These are phyloP conservation scores for Lepidurus arcticus DNA, from an alignment of 1,140 invertebrate genomes.

Conservation along the genomic window DNA sequence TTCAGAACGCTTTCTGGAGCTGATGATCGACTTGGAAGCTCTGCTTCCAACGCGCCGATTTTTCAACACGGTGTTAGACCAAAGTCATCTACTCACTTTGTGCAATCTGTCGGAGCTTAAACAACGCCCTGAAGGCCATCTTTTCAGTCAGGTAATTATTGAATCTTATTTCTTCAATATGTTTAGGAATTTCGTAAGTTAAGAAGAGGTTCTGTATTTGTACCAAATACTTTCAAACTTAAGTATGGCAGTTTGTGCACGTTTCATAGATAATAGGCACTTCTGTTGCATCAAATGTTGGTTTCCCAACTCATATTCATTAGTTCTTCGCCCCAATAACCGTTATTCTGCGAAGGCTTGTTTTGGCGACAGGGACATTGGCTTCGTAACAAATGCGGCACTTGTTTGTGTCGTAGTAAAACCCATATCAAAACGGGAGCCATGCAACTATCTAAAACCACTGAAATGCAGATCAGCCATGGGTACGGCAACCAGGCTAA, in stretches of 20 bases:
- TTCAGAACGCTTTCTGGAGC: conserved; percentile 91
- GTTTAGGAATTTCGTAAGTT: background rate
- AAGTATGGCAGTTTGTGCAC: background rate
- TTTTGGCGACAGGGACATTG: background rate
- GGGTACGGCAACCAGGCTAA: conserved; percentile 24
- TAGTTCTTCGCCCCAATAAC: background rate
- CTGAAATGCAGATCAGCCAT: conserved; percentile 23
- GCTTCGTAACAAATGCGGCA: background rate
- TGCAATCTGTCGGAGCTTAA: conserved; percentile 74
- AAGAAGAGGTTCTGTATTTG: conserved; percentile 28
- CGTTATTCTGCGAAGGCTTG: background rate
- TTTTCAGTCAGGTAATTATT: conserved; percentile 80
- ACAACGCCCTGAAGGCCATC: conserved; percentile 72
- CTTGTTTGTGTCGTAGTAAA: background rate
- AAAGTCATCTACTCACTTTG: conserved; percentile 85
- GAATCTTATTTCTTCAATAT: background rate
- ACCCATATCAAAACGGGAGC: background rate
- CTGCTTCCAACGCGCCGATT: conserved; percentile 90
- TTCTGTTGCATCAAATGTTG: background rate
- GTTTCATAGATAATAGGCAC: background rate
- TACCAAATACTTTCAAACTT: conserved; percentile 10
- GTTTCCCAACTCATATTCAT: background rate
- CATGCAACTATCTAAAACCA: background rate
- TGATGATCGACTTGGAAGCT: conserved; percentile 94
- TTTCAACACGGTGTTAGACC: conserved; percentile 93